These are phyloP conservation scores for Lonchura striata DNA, from an alignment of 2,113 vertebrate species.

Conservation along the genomic window DNA sequence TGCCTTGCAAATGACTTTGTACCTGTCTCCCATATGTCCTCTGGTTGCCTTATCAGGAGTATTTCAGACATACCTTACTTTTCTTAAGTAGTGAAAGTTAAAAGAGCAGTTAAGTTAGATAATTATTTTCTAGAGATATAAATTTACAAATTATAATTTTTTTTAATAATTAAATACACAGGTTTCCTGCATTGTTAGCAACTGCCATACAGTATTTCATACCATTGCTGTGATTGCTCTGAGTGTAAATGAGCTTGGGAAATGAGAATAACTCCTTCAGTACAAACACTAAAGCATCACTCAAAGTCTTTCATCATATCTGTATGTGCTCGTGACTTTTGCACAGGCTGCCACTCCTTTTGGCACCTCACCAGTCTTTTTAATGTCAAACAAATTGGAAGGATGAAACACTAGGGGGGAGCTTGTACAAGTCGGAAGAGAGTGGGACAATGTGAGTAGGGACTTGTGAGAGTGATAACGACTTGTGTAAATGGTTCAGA, in stretches of 20 bases:
- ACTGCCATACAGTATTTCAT: not conserved
- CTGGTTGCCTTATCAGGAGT: not conserved
- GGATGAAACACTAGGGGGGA: accelerated
- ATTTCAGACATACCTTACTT: not conserved
- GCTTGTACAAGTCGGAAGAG: not conserved
- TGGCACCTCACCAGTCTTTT: not conserved
- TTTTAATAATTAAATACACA: not conserved
- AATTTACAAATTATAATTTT: not conserved
- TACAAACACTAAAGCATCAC: not conserved
- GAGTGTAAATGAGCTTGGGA: not conserved
- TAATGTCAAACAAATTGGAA: not conserved
- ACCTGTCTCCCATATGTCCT: not conserved
- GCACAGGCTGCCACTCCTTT: not conserved
- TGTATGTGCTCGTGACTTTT: accelerated
- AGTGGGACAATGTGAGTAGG: too few species aligned
- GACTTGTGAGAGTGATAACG: not conserved
- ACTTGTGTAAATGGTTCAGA: not conserved
- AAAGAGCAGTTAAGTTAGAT: not conserved
- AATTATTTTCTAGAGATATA: not conserved
- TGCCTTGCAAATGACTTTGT: not conserved
- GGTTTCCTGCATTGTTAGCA: not conserved
- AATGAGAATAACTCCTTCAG: not conserved
- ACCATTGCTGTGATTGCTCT: not conserved
- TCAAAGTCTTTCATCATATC: not conserved
- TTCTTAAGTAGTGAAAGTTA: not conserved